Base-by-base conservation (phyloP, 2,113 vertebrate genomes). In the Chionomys nivalis region DNA sequence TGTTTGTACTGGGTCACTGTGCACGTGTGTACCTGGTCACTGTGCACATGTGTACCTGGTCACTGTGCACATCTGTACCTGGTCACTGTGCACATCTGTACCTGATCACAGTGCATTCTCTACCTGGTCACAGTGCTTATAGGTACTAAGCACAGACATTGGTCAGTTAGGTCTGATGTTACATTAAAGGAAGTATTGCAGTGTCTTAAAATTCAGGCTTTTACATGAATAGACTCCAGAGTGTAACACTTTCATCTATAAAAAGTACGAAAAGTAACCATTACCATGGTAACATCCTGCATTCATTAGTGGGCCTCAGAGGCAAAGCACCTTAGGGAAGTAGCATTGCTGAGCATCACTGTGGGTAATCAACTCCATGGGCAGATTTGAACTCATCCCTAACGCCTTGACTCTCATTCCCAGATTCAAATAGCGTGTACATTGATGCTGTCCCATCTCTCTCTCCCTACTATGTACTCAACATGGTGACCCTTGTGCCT, bases 241-340 rank as follows among this genome's bases (percentile, higher is more conserved):
- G 42, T 52, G 77, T 94, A 96, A 95, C 90, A 92, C 89, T 96
- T 97, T 66, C 92, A 96, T 28, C 97, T 94, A 97, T 96, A 97
- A 94, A 98, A 98, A 94, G 97, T 94, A 96, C 91, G 90, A 93
- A 95, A 97, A 96, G 95, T 93, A 98, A 97, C 88, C 23, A 97
- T 98, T 97, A 72, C 98, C 98, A 98, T 98, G 97, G 98, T 92
- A 97, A 98, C 98, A 77, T 83, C 52, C 94, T 92, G 96, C 77
- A n/a, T 85, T 55, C 83, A 86, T 94, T 70, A 85, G 78, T 72
- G 49, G 70, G 52, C 82, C 92, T 83, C 63, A 66, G 73, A 92
- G 49, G 75, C 78, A 93, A 55, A 97, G 93, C n/a, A 55, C 79
- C 88, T 95, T n/a, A 93, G 85, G 86, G 76, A 91, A 13, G 77